phyloP scores from a whole-genome alignment of 2,113 vertebrate genomes.

The Pao palembangensis region DNA sequence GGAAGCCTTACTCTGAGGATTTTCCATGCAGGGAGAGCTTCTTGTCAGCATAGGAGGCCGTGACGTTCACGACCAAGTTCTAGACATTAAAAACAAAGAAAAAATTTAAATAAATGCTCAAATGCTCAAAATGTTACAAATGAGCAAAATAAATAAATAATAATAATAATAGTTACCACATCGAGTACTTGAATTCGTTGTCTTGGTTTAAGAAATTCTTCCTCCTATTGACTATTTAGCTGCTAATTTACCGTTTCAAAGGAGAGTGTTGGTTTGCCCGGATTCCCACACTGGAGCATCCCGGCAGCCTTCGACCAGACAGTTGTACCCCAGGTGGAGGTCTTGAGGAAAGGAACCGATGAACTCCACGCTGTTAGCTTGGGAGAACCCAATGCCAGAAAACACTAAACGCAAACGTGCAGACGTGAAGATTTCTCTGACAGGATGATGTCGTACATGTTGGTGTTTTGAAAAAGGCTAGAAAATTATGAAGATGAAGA shows the following conservation, averaged over 20 bases:
- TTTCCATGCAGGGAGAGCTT: conserved; percentile 61
- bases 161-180: no score
- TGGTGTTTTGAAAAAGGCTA: not conserved
- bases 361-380: conserved; percentile 75
- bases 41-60: conserved; percentile 76
- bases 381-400: conserved; percentile 53
- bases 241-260: conserved; percentile 70
- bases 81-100: conserved; percentile 30
- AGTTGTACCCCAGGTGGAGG: conserved; percentile 56
- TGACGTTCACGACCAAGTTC: conserved; percentile 55
- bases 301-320: conserved; percentile 61
- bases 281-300: conserved; percentile 46
- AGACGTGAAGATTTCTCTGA: not conserved
- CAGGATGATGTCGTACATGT: not conserved
- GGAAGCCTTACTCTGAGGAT: conserved; percentile 36
- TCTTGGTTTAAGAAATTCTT: not conserved
- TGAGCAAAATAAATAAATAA: no score
- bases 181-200: no score
- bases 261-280: conserved; percentile 45
- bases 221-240: not conserved
- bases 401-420: conserved; percentile 45
- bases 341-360: conserved; percentile 57
- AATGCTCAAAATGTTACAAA: not conserved
- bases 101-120: not conserved
- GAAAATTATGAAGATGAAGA: no score